Conservation (phyloP, 2,888 invertebrate species). For the Pseudococcus jackbeardsleyi region DNA sequence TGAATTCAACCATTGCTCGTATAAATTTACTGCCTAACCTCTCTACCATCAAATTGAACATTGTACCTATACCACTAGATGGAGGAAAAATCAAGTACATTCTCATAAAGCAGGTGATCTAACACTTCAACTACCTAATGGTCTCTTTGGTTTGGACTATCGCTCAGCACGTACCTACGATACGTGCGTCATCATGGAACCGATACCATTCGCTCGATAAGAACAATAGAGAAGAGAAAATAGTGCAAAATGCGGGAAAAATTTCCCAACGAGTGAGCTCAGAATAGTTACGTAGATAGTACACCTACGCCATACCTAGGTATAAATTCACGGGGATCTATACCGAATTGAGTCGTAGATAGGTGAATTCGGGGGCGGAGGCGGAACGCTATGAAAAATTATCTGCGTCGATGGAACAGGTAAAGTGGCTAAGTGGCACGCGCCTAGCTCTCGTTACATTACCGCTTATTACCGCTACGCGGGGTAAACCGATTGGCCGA, state of each 20-base stretch:
- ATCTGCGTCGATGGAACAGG: conserved; percentile 22
- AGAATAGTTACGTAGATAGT: neutral
- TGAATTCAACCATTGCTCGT: too few relatives aligned
- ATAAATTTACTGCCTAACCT: too few relatives aligned
- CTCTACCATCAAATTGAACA: too few relatives aligned
- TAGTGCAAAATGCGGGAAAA: conserved; percentile 36
- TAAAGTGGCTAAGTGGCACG: conserved; percentile 57
- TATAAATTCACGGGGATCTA: neutral
- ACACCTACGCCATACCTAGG: neutral
- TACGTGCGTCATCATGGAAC: neutral
- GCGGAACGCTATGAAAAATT: conserved; percentile 21
- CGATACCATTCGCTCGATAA: neutral
- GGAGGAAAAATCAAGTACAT: too few relatives aligned
- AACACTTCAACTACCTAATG: too few relatives aligned
- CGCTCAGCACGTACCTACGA: neutral
- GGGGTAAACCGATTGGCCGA: conserved; percentile 59
- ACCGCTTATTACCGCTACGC: conserved; percentile 47
- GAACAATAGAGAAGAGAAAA: conserved; percentile 16
- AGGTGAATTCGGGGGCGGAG: neutral
- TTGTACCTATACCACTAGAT: too few relatives aligned
- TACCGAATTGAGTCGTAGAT: neutral
- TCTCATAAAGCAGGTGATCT: too few relatives aligned
- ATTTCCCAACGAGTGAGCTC: conserved; percentile 32
- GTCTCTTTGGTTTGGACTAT: too few relatives aligned
- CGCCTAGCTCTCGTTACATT: conserved; percentile 54